phyloP scores from a whole-genome alignment of 2,888 invertebrate genomes.

The Ptychoptera albimana region DNA sequence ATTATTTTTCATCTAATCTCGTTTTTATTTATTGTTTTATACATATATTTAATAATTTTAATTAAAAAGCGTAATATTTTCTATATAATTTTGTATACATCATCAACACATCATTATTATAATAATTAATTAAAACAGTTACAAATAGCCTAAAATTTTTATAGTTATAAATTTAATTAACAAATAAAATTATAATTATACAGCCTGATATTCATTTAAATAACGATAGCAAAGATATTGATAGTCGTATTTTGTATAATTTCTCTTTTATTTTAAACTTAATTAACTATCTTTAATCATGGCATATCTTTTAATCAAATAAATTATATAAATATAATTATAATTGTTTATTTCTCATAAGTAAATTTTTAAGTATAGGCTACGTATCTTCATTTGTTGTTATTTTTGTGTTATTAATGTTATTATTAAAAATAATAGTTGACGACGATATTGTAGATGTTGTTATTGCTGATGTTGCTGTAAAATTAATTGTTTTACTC shows the following conservation, averaged over 20 bases:
- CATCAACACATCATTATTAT: no score
- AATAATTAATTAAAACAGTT: no score
- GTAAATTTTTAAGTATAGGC: conserved; percentile 32
- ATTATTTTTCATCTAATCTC: no score
- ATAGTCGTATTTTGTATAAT: neutral
- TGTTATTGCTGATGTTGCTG: conserved; percentile 7
- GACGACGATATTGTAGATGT: conserved; percentile 8
- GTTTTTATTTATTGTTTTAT: no score
- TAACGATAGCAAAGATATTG: no score
- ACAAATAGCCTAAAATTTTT: no score
- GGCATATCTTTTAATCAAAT: conserved; percentile 4
- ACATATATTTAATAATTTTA: no score
- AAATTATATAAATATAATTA: conserved; percentile 3
- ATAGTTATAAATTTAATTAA: no score
- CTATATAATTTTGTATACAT: no score
- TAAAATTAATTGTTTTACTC: conserved; percentile 15
- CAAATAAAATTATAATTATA: neutral
- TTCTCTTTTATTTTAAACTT: neutral
- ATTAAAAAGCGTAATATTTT: no score
- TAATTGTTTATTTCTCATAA: conserved; percentile 22
- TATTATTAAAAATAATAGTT: no score
- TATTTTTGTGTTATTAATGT: neutral
- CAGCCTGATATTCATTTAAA: neutral
- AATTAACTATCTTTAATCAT: conserved; percentile 3
- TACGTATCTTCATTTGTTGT: conserved; percentile 25